Conservation (phyloP, 2,888 invertebrate genomes). For the Melieria picta region DNA sequence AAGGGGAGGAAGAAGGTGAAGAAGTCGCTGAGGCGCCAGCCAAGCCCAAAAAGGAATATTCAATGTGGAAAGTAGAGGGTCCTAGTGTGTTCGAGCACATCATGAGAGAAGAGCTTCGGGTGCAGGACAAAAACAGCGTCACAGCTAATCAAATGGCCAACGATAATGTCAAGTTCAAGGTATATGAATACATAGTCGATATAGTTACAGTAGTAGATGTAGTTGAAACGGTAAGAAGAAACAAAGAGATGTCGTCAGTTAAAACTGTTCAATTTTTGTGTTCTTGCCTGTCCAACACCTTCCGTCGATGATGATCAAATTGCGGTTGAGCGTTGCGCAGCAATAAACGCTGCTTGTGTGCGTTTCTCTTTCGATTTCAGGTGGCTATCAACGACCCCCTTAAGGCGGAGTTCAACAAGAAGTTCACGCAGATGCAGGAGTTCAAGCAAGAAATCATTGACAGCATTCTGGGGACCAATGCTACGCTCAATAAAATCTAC, state of each 20-base stretch:
- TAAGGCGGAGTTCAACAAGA: slow-evolving; percentile 56
- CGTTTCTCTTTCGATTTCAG: background rate
- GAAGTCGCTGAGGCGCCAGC: slow-evolving; percentile 8
- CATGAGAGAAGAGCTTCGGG: slow-evolving; percentile 50
- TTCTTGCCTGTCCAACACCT: background rate
- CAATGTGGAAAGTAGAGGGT: slow-evolving; percentile 47
- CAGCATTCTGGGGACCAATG: slow-evolving; percentile 52
- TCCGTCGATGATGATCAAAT: too few relatives aligned
- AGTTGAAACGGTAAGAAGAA: too few relatives aligned
- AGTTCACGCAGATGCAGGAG: slow-evolving; percentile 52
- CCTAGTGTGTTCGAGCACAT: slow-evolving; percentile 53
- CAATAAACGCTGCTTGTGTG: background rate
- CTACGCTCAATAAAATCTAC: slow-evolving; percentile 50
- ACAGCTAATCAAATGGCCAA: slow-evolving; percentile 56
- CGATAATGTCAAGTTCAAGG: slow-evolving; percentile 49
- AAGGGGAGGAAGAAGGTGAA: background rate
- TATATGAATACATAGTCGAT: background rate
- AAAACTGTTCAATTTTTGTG: too few relatives aligned
- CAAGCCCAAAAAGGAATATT: slow-evolving; percentile 9
- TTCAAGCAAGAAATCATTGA: slow-evolving; percentile 54
- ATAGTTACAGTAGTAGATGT: background rate
- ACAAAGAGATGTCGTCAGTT: too few relatives aligned
- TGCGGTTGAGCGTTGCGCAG: too few relatives aligned
- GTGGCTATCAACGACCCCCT: slow-evolving; percentile 44
- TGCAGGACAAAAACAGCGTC: slow-evolving; percentile 51